A percentile compares a stretch with the other conserved stretches of the same genome.
These are phyloP conservation scores for Drosophila acutilabella DNA, from an alignment of 2,888 invertebrate genomes.

Conservation along the genomic window DNA sequence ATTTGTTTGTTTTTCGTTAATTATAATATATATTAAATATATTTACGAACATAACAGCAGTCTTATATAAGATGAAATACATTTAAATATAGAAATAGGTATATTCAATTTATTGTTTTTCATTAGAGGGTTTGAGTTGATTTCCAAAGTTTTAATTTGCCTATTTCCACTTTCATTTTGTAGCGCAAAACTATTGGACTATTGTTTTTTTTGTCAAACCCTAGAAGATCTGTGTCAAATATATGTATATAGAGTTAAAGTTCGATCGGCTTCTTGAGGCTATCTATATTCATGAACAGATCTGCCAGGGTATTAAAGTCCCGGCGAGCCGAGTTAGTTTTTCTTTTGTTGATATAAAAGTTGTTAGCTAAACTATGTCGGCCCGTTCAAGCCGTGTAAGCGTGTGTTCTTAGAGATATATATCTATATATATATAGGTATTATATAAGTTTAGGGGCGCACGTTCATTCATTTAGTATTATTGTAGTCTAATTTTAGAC, in stretches of 20 bases:
- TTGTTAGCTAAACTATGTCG: constrained; percentile 67
- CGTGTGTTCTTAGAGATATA: constrained; percentile 63
- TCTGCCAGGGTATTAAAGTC: constrained; percentile 30
- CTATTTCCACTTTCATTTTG: constrained; percentile 31
- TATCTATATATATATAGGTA: constrained; percentile 9
- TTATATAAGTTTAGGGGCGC: constrained; percentile 44
- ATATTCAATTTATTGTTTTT: constrained; percentile 75
- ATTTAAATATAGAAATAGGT: constrained; percentile 68
- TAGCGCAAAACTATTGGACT: constrained; percentile 38
- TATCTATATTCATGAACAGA: background rate
- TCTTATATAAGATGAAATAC: constrained; percentile 85
- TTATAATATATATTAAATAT: constrained; percentile 82
- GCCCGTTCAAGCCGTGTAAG: constrained; percentile 59
- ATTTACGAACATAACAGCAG: constrained; percentile 85
- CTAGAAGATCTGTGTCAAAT: constrained; percentile 13
- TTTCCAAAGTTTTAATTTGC: constrained; percentile 49
- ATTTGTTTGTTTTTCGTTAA: constrained; percentile 71
- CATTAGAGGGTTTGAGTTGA: constrained; percentile 72
- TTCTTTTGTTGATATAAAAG: constrained; percentile 61
- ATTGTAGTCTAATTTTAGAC: constrained; percentile 66
- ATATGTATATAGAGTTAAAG: too few species aligned
- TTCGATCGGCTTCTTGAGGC: background rate
- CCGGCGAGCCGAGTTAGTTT: constrained; percentile 38
- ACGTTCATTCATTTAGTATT: constrained; percentile 37
- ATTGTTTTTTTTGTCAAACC: constrained; percentile 7